A percentile compares a stretch with the other conserved stretches of the same genome.
Evolutionary conservation across 2,113 vertebrate species (phyloP).

Genomic region (Lepus timidus): DNA sequence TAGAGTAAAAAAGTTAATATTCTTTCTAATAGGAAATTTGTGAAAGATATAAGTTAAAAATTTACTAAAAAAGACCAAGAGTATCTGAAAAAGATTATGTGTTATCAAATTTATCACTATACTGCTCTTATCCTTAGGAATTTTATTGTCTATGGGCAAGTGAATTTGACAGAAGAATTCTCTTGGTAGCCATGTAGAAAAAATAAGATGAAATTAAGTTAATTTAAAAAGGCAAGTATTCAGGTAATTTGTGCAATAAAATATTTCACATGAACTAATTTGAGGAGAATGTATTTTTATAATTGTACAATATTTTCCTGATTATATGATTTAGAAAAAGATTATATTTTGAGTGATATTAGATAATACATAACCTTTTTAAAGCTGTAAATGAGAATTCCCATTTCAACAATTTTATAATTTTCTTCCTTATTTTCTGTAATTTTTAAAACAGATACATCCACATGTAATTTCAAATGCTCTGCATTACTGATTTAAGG

Average conservation of each 20-base stretch:
- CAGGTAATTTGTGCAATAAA: background rate
- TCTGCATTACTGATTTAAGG: slow-evolving; percentile 28
- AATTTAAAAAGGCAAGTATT: background rate
- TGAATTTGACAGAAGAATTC: background rate
- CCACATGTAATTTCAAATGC: background rate
- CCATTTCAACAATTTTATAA: background rate
- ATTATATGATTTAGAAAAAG: background rate
- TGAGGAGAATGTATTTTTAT: background rate
- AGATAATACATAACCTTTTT: background rate
- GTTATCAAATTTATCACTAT: background rate
- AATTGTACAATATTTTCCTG: background rate
- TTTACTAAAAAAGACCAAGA: background rate
- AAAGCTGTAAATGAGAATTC: background rate
- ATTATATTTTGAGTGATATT: background rate
- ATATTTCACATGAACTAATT: background rate
- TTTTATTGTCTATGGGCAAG: background rate
- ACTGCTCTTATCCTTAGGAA: background rate
- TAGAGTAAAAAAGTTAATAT: background rate
- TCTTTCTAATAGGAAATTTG: background rate
- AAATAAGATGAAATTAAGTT: background rate
- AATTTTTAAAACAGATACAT: background rate
- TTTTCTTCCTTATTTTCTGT: background rate
- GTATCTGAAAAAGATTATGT: background rate
- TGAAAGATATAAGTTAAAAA: background rate
- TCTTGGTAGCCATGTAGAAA: background rate